Conservation (phyloP, 2,888 invertebrate species). For the Scaptomyza flava region DNA sequence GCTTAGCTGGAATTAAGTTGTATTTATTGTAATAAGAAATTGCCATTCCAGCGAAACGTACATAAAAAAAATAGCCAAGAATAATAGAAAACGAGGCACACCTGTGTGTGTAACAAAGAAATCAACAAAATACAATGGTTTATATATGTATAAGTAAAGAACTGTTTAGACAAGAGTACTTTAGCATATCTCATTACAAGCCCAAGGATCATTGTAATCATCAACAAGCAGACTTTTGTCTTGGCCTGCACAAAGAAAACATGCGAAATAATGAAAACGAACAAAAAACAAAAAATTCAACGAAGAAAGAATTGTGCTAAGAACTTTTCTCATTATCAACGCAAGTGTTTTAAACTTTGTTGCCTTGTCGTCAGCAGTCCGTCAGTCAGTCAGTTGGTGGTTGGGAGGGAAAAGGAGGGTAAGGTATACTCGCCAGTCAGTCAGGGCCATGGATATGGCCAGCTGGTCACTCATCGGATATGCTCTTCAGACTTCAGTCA, state of each 20-base stretch:
- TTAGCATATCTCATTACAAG: conserved; percentile 67
- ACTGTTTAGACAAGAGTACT: conserved; percentile 61
- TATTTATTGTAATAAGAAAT: conserved; percentile 13
- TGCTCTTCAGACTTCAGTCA: conserved; percentile 50
- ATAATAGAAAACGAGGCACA: conserved; percentile 14
- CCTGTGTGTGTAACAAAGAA: conserved; percentile 47
- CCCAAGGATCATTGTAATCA: conserved; percentile 67
- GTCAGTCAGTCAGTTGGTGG: background rate
- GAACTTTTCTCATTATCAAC: conserved; percentile 72
- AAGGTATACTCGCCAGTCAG: conserved; percentile 16
- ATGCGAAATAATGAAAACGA: conserved; percentile 42
- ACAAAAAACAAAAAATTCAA: background rate
- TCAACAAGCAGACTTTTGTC: conserved; percentile 57
- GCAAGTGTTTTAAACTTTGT: conserved; percentile 67
- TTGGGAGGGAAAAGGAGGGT: background rate
- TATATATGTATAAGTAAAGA: conserved; percentile 21
- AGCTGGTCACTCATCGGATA: conserved; percentile 47
- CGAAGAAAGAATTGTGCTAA: conserved; percentile 27
- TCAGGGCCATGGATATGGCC: conserved; percentile 58
- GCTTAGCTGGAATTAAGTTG: background rate
- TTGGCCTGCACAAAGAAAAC: conserved; percentile 44
- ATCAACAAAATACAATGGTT: conserved; percentile 14
- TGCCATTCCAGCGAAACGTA: conserved; percentile 13
- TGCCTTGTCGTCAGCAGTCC: conserved; percentile 6
- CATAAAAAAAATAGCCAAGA: conserved; percentile 6